phyloP scores from a whole-genome alignment of 1,140 invertebrate species.

The Bombus polaris region DNA sequence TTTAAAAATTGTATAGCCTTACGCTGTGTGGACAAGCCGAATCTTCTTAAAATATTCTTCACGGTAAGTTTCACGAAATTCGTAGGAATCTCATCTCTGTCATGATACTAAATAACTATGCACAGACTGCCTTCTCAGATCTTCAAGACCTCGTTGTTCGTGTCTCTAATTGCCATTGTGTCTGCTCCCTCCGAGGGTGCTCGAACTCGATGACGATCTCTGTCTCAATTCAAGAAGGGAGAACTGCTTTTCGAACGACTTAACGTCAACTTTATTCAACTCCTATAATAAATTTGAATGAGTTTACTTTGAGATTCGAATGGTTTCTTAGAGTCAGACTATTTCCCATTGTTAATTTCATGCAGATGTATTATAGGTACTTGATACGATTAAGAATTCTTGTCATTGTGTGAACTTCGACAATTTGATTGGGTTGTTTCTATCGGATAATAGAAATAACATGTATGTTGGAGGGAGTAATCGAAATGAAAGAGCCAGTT shows the following conservation, averaged over 20 bases:
- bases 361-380: neutral
- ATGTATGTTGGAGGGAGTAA: no score
- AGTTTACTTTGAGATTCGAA: neutral
- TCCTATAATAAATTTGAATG: neutral
- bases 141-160: no score
- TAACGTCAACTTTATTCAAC: neutral
- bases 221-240: neutral
- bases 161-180: no score
- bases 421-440: neutral
- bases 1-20: no score
- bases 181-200: neutral
- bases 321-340: neutral
- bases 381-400: neutral
- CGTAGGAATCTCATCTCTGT: no score
- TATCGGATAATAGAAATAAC: neutral
- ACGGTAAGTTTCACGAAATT: no score
- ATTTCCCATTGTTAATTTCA: neutral
- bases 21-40: no score
- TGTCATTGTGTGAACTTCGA: neutral
- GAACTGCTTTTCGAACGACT: no score
- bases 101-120: no score
- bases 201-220: constrained; percentile 3
- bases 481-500: neutral
- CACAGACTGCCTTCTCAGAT: no score
- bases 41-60: no score